Percentiles rank a stretch among this genome's conserved stretches.
phyloP scores from a whole-genome alignment of 2,888 invertebrate genomes.

The Cataglyphis rosenhaueri region DNA sequence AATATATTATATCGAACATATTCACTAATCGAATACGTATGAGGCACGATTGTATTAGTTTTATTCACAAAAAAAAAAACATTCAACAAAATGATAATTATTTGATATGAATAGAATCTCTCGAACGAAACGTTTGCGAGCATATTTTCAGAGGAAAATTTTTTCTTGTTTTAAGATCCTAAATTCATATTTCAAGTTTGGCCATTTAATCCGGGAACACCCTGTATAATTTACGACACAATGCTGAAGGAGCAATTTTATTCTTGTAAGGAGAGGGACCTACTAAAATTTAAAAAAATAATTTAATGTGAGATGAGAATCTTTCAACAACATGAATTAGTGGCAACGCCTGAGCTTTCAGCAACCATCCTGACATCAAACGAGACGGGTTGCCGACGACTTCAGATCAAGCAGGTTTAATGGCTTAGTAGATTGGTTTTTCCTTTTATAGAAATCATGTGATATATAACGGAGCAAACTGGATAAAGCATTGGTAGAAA shows the following conservation, averaged over 20 bases:
- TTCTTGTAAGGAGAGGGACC: neutral
- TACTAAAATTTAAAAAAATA: constrained; percentile 6
- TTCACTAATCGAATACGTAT: no score
- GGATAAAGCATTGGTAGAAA: constrained; percentile 25
- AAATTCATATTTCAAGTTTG: no score
- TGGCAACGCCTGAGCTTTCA: constrained; percentile 42
- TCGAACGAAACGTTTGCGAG: no score
- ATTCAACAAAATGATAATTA: no score
- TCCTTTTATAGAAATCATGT: constrained; percentile 52
- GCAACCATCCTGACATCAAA: constrained; percentile 51
- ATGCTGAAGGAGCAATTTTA: neutral
- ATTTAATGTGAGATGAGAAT: neutral
- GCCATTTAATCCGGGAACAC: no score
- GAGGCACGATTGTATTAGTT: no score
- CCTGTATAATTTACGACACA: neutral
- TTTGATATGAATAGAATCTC: no score
- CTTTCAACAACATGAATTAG: constrained; percentile 34
- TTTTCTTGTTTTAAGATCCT: no score
- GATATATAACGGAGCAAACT: constrained; percentile 37
- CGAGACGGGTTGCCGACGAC: constrained; percentile 46
- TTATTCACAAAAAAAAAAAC: no score
- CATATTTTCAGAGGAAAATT: no score
- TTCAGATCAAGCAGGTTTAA: constrained; percentile 36
- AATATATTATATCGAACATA: no score
- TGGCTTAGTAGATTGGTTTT: constrained; percentile 40